These are phyloP conservation scores for Drosophila acutilabella DNA, from an alignment of 2,888 invertebrate genomes.

Conservation along the genomic window DNA sequence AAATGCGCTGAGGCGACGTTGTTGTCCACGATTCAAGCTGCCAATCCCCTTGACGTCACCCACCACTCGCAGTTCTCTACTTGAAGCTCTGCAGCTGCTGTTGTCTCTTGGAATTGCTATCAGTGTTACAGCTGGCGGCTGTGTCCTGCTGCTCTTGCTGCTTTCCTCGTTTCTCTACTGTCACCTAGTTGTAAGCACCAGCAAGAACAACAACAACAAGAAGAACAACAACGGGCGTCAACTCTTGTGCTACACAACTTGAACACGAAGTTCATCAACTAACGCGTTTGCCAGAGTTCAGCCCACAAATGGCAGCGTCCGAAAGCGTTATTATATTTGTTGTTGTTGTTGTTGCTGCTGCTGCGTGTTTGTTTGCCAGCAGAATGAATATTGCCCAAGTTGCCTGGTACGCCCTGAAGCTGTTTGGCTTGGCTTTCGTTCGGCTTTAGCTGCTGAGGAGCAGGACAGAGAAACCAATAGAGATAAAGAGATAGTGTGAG, in stretches of 20 bases:
- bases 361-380: slow-evolving; percentile 74
- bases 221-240: slow-evolving; percentile 71
- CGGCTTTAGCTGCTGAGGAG: slow-evolving; percentile 53
- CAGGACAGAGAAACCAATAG: slow-evolving; percentile 10
- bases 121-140: slow-evolving; percentile 79
- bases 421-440: slow-evolving; percentile 74
- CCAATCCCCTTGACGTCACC: not conserved
- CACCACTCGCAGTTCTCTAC: not conserved
- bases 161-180: not conserved
- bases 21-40: slow-evolving; percentile 28
- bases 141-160: slow-evolving; percentile 5
- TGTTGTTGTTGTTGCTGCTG: slow-evolving; percentile 60
- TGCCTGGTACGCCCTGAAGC: slow-evolving; percentile 55
- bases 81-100: slow-evolving; percentile 42
- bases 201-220: slow-evolving; percentile 41
- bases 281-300: slow-evolving; percentile 37
- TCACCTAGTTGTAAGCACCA: slow-evolving; percentile 13
- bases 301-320: slow-evolving; percentile 76
- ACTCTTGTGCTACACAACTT: slow-evolving; percentile 81
- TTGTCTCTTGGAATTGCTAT: slow-evolving; percentile 79
- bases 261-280: slow-evolving; percentile 80
- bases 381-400: slow-evolving; percentile 76
- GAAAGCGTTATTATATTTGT: slow-evolving; percentile 67
- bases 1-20: slow-evolving; percentile 66
- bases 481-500: slow-evolving; percentile 1